Percentiles rank a stretch among this genome's conserved stretches.
Evolutionary conservation across 2,113 vertebrate species (phyloP).

Genomic region (Vidua chalybeata): DNA sequence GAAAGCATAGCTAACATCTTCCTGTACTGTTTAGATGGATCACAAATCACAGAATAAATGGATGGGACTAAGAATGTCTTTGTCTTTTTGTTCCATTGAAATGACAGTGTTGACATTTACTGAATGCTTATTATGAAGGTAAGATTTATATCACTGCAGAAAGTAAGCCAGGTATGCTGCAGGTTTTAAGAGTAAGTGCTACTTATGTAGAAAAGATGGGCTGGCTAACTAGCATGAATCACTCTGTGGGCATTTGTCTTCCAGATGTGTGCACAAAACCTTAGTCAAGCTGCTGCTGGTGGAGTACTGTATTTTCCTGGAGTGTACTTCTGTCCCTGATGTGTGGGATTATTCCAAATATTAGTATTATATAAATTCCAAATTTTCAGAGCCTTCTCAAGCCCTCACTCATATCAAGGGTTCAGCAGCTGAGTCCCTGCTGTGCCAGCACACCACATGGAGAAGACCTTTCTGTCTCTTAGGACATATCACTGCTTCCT

Average conservation of each 20-base stretch:
- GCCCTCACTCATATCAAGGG: rapidly evolving
- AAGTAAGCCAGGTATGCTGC: neutral
- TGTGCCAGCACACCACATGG: neutral
- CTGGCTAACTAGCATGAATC: neutral
- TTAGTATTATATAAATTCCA: neutral
- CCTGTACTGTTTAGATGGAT: neutral
- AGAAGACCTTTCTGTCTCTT: neutral
- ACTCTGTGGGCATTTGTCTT: neutral
- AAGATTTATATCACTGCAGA: constrained; percentile 10
- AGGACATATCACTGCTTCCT: neutral
- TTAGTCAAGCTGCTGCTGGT: neutral
- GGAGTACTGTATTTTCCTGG: neutral
- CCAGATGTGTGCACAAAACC: neutral
- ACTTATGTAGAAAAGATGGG: neutral
- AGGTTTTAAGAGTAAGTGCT: constrained; percentile 32
- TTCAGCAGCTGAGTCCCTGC: neutral
- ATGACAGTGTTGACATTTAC: neutral
- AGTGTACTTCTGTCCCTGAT: neutral
- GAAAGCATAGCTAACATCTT: constrained; percentile 27
- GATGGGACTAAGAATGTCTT: constrained; percentile 4
- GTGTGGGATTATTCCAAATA: neutral
- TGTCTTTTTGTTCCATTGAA: neutral
- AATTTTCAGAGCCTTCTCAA: neutral
- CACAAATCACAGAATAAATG: constrained; percentile 37
- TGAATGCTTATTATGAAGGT: neutral